Evolutionary conservation across 2,888 invertebrate genomes (phyloP).

Genomic region (Tridacna crocea): DNA sequence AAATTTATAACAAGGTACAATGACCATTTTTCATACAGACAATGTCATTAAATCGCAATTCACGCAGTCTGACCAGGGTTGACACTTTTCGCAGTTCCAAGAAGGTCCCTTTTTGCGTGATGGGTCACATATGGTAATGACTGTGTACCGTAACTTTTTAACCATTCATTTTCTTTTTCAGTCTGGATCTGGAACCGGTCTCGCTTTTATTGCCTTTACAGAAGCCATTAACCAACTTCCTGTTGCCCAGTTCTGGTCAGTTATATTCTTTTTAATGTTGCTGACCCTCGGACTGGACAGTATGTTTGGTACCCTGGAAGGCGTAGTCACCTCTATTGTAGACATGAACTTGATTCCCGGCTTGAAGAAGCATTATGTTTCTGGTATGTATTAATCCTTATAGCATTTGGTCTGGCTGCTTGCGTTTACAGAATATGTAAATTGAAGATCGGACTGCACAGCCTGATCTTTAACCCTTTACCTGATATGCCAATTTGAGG

Average conservation of each 20-base stretch:
- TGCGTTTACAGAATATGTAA: not conserved
- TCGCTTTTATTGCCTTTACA: conserved; percentile 98
- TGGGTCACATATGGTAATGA: no score
- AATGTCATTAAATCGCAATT: no score
- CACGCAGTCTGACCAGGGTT: no score
- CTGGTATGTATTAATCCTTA: conserved; percentile 47
- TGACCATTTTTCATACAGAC: no score
- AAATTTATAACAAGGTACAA: no score
- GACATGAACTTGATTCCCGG: conserved; percentile 94
- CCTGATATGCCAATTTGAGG: no score
- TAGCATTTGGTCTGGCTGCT: no score
- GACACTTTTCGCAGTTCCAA: no score
- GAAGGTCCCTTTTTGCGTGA: no score
- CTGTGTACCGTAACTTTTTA: no score
- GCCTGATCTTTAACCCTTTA: no score
- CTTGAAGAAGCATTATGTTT: conserved; percentile 57
- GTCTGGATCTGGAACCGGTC: conserved; percentile 97
- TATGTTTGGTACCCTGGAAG: conserved; percentile 97
- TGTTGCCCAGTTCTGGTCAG: conserved; percentile 96
- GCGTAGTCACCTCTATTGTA: conserved; percentile 97
- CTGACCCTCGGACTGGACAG: conserved; percentile 96
- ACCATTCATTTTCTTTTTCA: conserved; percentile 84
- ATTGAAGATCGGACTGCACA: not conserved
- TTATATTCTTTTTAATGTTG: conserved; percentile 97
- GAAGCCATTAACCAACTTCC: conserved; percentile 97